Evolutionary conservation across 2,888 invertebrate genomes (phyloP), one percentile per base, ranked within the genome.

Genomic region (Euzophera pinguis): DNA sequence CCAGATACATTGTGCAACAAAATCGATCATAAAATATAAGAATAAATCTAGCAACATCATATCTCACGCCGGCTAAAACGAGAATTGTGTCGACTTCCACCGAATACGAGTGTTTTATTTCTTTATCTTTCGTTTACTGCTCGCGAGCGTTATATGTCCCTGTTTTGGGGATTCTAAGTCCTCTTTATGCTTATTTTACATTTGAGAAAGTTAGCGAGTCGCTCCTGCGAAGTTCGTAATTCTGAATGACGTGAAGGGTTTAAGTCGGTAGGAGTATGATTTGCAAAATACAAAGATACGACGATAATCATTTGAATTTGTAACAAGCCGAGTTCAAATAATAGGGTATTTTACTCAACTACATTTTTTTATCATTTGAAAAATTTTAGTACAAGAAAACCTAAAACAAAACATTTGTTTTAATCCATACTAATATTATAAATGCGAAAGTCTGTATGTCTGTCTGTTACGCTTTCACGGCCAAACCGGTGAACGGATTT

Each of bases 91-190:
- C 32, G 42, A 50, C 41, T 50, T 38, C 39, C 14, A 16, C 29
- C n/a, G 5, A 35, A 43, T 51, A 45, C 51, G 65, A 65, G 63
- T 64, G 64, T 65, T 73, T 69, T 73, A 71, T 71, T 69, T 68
- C 63, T 73, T 71, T 73, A 71, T 71, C 71, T 69, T 65, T 67
- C 70, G 71, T 71, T 71, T 73, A 73, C 69, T 69, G 69, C 62
- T 65, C 58, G 55, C 54, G 55, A 60, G 61, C 64, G 64, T 67
- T 71, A 69, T 66, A 63, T 69, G 66, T 63, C 64, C 60, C 64
- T 65, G 63, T 69, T 68, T 54, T 50, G 59, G 29, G 55, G 63
- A 69, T 63, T 67, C 69, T 69, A 64, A 71, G 61, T 61, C 64
- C 50, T 62, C 62, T 70, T 71, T 63, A 61, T 60, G 67, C 64